Percentiles rank a stretch among this genome's conserved stretches.
Evolutionary conservation across 2,797 vertebrate species (phyloP).

Genomic region (Arctocebus calabarensis): DNA sequence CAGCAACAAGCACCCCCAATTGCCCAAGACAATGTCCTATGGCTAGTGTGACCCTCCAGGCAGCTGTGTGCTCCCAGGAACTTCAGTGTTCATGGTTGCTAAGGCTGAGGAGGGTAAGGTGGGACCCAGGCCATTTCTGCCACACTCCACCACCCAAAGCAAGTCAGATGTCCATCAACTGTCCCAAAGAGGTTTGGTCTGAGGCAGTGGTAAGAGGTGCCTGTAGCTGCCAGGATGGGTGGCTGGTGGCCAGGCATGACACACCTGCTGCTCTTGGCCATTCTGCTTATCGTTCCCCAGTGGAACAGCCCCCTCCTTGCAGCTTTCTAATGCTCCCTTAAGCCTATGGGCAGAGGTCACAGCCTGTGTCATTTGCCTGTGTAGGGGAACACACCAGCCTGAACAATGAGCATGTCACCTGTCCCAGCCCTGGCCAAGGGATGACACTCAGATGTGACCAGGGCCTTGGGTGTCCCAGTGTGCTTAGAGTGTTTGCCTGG

Average conservation of each 20-base stretch:
- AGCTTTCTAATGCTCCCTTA: background rate
- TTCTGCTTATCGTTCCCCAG: background rate
- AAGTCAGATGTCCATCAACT: background rate
- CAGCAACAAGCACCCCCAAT: background rate
- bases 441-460: background rate
- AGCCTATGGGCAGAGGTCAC: background rate
- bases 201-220: background rate
- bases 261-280: accelerated
- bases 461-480: background rate
- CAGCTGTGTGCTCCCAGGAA: background rate
- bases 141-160: background rate
- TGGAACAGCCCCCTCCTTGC: background rate
- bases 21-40: accelerated
- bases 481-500: background rate
- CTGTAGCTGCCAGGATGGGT: background rate
- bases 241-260: background rate
- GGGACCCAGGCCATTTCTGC: background rate
- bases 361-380: background rate
- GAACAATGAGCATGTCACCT: background rate
- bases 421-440: background rate
- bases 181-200: background rate
- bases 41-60: background rate
- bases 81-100: too few species aligned
- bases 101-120: too few species aligned
- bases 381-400: background rate